Evolutionary conservation across 2,113 vertebrate genomes (phyloP), one percentile per base, ranked within the genome.

Genomic region (Centrocercus urophasianus): DNA sequence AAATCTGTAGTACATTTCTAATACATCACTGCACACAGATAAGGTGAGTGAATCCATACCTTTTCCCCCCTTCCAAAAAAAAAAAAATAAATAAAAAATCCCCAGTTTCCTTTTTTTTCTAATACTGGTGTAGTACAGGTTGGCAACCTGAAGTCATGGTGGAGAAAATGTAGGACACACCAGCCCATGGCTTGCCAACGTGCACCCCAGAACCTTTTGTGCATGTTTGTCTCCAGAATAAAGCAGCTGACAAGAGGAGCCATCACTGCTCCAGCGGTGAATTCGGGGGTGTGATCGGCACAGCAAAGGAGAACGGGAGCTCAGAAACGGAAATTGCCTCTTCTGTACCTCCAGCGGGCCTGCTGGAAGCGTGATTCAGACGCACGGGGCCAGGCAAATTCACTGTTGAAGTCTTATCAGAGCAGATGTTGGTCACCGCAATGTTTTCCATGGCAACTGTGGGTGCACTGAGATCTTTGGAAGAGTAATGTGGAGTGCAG

Each of bases 311-410:
- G 36, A 90, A 65, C 1, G 90, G 73, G 19, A 78, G 28, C 50
- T 82, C 54, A 16, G 13, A 70, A 63, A 70, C 28, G 6, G 86
- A 75, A 36, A 43, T 8, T 5, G 60, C 61, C 43, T 83, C 88
- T 78, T 93, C 81, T 40, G 52, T 17, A 27, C 52, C 19, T 5
- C 4, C 6, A 1, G 10, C 45, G 65, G 17, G 22, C 25, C 27
- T 81, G 38, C 89, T 89, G 19, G 91, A 64, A 42, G 66, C 4
- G 20, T 95, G 96, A n/a, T 71, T 89, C 38, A 95, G 28, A 63
- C 70, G 92, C 57, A 63, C 57, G 0, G 94, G 97, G 24, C 96
- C 95, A 5, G 56, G 6, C 70, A 93, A 48, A 86, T 91, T 86
- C 18, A 56, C 78, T 0, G 94, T 94, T 0, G 93, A 84, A 60